Conservation (phyloP, 37 sponge, comb jelly and placozoan genomes). For the Ianthella basta region DNA sequence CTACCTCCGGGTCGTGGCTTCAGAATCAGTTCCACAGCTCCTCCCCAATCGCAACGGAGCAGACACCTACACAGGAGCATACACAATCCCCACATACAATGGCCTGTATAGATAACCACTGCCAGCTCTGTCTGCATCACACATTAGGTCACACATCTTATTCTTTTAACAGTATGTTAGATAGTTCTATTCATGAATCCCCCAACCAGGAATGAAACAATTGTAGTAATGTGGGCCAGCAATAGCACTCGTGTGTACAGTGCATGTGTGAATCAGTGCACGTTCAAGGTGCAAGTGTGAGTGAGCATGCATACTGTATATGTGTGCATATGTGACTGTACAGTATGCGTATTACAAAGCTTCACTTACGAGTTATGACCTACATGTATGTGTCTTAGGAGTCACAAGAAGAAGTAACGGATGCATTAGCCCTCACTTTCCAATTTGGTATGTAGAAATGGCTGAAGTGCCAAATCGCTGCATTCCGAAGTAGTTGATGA, state of each 20-base stretch:
- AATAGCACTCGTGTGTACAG: no score
- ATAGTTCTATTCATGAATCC: no score
- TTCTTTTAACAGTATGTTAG: no score
- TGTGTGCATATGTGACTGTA: not conserved
- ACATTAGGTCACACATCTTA: no score
- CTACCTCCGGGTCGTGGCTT: slow-evolving; percentile 78
- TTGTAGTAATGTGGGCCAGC: no score
- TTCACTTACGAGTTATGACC: not conserved
- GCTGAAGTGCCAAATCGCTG: slow-evolving; percentile 94
- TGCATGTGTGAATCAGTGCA: no score
- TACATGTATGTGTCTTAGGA: not conserved
- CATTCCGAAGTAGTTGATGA: slow-evolving; percentile 98
- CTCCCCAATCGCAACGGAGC: slow-evolving; percentile 65
- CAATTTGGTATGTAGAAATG: slow-evolving; percentile 75
- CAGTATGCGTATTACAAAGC: no score
- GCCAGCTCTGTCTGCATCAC: no score
- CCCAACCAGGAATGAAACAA: no score
- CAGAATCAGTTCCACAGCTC: slow-evolving; percentile 69
- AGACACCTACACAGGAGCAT: slow-evolving; percentile 38
- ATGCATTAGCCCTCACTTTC: slow-evolving; percentile 50
- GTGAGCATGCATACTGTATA: not conserved
- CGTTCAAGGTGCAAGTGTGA: no score
- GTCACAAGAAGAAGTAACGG: not conserved
- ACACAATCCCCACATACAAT: not conserved
- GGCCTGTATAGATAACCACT: not conserved